Evolutionary conservation across 1,140 invertebrate genomes (phyloP).

Genomic region (Micrasema longulum): DNA sequence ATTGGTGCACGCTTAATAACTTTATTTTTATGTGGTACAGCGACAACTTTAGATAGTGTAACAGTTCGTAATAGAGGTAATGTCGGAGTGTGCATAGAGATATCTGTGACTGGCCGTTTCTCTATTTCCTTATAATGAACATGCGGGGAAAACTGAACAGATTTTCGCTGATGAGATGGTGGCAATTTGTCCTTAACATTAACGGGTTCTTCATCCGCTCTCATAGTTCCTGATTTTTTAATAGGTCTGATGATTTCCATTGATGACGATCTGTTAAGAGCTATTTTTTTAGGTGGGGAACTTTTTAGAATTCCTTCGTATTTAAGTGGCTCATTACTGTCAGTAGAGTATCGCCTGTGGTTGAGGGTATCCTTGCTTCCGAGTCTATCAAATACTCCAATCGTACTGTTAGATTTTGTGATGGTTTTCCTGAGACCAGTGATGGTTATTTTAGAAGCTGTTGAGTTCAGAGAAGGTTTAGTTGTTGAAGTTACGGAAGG

Average conservation of each 20-base stretch:
- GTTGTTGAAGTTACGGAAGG: background rate
- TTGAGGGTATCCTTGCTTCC: slow-evolving; percentile 57
- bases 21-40: slow-evolving; percentile 25
- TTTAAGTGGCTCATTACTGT: slow-evolving; percentile 61
- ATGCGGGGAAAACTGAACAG: slow-evolving; percentile 65
- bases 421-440: slow-evolving; percentile 31
- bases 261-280: slow-evolving; percentile 59
- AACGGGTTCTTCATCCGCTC: slow-evolving; percentile 62
- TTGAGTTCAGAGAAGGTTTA: background rate
- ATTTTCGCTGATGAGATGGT: slow-evolving; percentile 58
- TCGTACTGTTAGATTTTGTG: background rate
- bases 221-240: slow-evolving; percentile 61
- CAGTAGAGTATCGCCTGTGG: slow-evolving; percentile 54
- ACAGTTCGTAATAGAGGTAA: slow-evolving; percentile 30
- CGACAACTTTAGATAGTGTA: slow-evolving; percentile 33
- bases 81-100: background rate
- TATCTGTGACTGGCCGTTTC: slow-evolving; percentile 27
- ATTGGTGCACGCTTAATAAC: slow-evolving; percentile 29
- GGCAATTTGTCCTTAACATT: slow-evolving; percentile 63
- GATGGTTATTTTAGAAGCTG: slow-evolving; percentile 26
- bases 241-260: slow-evolving; percentile 59
- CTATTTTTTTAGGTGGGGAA: slow-evolving; percentile 56
- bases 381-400: slow-evolving; percentile 62
- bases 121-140: slow-evolving; percentile 67
- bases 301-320: slow-evolving; percentile 65